These are phyloP conservation scores for Diplodus puntazzo DNA, from an alignment of 2,797 vertebrate species.

Conservation along the genomic window DNA sequence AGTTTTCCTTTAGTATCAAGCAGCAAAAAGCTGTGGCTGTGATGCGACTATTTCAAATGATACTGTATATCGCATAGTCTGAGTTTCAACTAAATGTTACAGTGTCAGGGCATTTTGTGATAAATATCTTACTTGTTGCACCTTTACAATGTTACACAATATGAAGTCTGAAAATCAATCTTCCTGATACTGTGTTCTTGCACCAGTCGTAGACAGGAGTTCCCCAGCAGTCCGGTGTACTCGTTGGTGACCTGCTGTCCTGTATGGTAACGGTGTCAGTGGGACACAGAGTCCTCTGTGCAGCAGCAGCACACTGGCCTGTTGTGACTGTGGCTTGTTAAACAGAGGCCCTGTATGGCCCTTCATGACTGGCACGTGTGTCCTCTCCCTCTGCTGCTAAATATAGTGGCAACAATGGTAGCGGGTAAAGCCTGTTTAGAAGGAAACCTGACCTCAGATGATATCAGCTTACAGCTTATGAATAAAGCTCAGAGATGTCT, in stretches of 20 bases:
- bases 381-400: slow-evolving; percentile 74
- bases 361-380: slow-evolving; percentile 76
- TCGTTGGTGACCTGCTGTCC: slow-evolving; percentile 71
- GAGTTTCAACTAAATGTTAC: neutral
- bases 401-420: slow-evolving; percentile 84
- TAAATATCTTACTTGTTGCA: neutral
- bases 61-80: neutral
- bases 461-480: slow-evolving; percentile 74
- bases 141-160: slow-evolving; percentile 11
- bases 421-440: slow-evolving; percentile 63
- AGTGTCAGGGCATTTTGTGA: neutral
- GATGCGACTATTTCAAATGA: too few species aligned
- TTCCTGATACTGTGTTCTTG: neutral
- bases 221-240: slow-evolving; percentile 55
- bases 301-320: slow-evolving; percentile 79
- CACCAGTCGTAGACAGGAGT: slow-evolving; percentile 40
- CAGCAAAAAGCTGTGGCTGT: too few species aligned
- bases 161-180: slow-evolving; percentile 9
- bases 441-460: slow-evolving; percentile 64
- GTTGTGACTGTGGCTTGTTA: slow-evolving; percentile 72
- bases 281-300: slow-evolving; percentile 82
- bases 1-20: too few species aligned
- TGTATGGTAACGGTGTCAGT: slow-evolving; percentile 62
- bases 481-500: slow-evolving; percentile 66
- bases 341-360: slow-evolving; percentile 80